phyloP scores from a whole-genome alignment of 2,888 invertebrate species.

The Cryptus viduatorius region DNA sequence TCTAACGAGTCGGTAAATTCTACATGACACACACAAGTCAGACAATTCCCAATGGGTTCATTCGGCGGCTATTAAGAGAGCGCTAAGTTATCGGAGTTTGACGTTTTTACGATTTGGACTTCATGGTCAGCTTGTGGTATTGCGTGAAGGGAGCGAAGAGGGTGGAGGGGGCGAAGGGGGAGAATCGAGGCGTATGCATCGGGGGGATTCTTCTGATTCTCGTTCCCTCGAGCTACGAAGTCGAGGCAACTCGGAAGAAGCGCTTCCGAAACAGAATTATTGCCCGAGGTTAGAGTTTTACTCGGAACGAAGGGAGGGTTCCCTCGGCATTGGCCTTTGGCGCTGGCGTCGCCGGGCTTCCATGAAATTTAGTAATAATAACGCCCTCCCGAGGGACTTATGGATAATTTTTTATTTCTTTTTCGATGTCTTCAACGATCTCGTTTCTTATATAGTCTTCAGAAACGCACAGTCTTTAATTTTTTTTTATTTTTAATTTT shows the following conservation, averaged over 20 bases:
- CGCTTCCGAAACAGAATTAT: constrained; percentile 72
- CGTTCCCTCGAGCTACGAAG: constrained; percentile 60
- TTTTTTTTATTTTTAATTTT: constrained; percentile 13
- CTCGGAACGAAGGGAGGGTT: constrained; percentile 68
- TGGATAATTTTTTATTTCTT: constrained; percentile 39
- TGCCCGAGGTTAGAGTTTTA: constrained; percentile 70
- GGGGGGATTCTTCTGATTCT: constrained; percentile 65
- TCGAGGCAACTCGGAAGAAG: constrained; percentile 64
- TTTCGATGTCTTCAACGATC: constrained; percentile 54
- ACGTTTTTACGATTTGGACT: constrained; percentile 76
- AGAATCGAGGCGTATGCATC: constrained; percentile 58
- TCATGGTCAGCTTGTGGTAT: constrained; percentile 60
- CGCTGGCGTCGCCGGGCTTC: constrained; percentile 44
- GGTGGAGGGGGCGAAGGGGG: constrained; percentile 33
- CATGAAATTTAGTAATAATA: constrained; percentile 70
- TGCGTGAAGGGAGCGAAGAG: constrained; percentile 13
- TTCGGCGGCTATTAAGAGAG: constrained; percentile 70
- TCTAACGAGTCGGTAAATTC: constrained; percentile 53
- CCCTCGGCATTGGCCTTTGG: constrained; percentile 38
- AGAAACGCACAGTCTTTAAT: constrained; percentile 44
- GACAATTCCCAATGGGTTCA: constrained; percentile 73
- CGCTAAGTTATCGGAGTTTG: constrained; percentile 72
- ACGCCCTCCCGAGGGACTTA: constrained; percentile 35
- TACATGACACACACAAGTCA: constrained; percentile 21
- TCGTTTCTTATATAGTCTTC: constrained; percentile 52